Conservation (phyloP, 1,140 invertebrate genomes). For the Fopius arisanus region DNA sequence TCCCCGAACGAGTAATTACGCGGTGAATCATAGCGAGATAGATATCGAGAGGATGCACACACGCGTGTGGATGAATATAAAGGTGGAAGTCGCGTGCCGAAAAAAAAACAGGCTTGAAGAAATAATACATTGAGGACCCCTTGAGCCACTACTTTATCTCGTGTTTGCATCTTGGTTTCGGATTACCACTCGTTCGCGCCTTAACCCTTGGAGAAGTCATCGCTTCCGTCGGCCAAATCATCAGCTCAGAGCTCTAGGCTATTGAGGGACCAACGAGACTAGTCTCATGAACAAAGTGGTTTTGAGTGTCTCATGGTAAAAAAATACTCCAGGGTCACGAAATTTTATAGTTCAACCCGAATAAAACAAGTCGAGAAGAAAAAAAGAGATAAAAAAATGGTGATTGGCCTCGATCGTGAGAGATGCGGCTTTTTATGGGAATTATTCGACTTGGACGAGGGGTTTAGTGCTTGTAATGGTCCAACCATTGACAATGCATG, state of each 20-base stretch:
- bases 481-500: slow-evolving; percentile 19
- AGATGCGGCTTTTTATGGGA: neutral
- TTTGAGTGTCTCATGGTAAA: slow-evolving; percentile 7
- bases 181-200: slow-evolving; percentile 48
- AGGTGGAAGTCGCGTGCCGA: slow-evolving; percentile 54
- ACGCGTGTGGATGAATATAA: neutral
- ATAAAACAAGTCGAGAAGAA: neutral
- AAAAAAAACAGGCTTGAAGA: slow-evolving; percentile 45
- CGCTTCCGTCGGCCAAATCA: slow-evolving; percentile 27
- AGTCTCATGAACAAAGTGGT: neutral
- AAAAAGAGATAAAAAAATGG: neutral
- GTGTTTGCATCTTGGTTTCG: slow-evolving; percentile 58
- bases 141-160: slow-evolving; percentile 48
- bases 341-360: neutral
- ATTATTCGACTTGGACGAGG: neutral
- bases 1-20: neutral
- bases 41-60: neutral
- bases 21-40: neutral
- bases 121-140: slow-evolving; percentile 6
- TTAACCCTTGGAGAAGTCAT: slow-evolving; percentile 26
- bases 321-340: slow-evolving; percentile 8
- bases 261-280: neutral
- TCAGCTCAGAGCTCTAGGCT: neutral
- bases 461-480: slow-evolving; percentile 21
- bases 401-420: neutral